Base-by-base conservation (phyloP, 1,140 invertebrate genomes). In the Neoseiulus cucumeris region DNA sequence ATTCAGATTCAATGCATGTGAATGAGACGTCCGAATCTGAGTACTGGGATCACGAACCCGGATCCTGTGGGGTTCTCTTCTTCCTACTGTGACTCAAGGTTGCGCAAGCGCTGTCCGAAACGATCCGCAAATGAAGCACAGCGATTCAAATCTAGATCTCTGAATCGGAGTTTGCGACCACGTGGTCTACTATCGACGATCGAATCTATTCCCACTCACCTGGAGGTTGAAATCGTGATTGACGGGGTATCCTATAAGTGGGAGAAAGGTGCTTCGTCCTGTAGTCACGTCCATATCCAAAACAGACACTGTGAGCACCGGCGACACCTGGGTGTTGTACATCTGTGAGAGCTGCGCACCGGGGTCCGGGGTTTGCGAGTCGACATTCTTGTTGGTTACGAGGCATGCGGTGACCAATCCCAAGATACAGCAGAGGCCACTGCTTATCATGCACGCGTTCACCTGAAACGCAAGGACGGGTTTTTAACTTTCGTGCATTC, bases 391-490 rank as follows among this genome's bases (percentile, higher is more conserved):
- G 22, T 59, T 59, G 14, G 51, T 59, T 6, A 59, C 51, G 25
- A 59, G 51, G 22, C 51, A 59, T 1, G 51, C 51, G 2, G 51
- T 59, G 14, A 33, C 22, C 51, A 59, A 20, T 14, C 51, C 51
- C 2, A 59, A 20, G 14, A 59, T 33, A 33, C 51, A 59, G 51
- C 51, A 59, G 25, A 59, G 14, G 17, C 51, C 51, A 25, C 51
- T 59, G 51, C 51, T 59, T 29, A 59, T 59, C 51, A 59, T 59
- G 51, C 51, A 59, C 25, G 51, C 51, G 22, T 59, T 59, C 51
- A 59, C 51, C 51, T 59, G 22, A n/a, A 59, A 59, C n/a, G 33
- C 33, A 39, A 39, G 33, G 33, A 39, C n/a, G n/a, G n/a, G n/a
- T n/a, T n/a, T n/a, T n/a, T n/a, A n/a, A n/a, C n/a, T n/a, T n/a